These are phyloP conservation scores for Sphecodes monilicornis DNA, from an alignment of 2,888 invertebrate genomes.

Conservation along the genomic window DNA sequence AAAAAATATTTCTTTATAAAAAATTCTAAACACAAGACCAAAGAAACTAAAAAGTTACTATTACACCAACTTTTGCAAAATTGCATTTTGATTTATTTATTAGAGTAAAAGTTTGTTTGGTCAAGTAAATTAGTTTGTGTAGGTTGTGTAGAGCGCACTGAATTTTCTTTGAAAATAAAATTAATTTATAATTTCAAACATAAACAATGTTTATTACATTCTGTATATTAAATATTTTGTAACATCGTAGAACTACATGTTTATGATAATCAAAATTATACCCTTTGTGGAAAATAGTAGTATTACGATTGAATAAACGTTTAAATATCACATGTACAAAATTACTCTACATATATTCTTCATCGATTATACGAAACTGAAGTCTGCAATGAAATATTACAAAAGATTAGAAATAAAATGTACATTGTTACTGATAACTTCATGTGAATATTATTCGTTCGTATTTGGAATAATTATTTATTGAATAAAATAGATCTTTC, in stretches of 20 bases:
- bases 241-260: conserved; percentile 26
- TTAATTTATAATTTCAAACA: conserved; percentile 29
- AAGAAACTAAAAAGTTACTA: background rate
- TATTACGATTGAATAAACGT: conserved; percentile 3
- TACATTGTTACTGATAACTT: conserved; percentile 26
- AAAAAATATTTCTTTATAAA: background rate
- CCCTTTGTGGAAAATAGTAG: conserved; percentile 11
- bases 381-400: conserved; percentile 39
- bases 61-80: background rate
- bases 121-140: background rate
- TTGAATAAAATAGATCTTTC: conserved; percentile 34
- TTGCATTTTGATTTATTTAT: background rate
- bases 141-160: background rate
- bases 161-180: conserved; percentile 3
- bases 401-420: conserved; percentile 53
- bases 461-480: conserved; percentile 39
- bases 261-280: conserved; percentile 1
- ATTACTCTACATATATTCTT: conserved; percentile 29
- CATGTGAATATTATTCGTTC: conserved; percentile 2
- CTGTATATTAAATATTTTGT: conserved; percentile 25
- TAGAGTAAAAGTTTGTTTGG: background rate
- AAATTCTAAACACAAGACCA: background rate
- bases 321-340: conserved; percentile 21
- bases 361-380: conserved; percentile 20
- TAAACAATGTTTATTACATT: conserved; percentile 42